Conservation (phyloP, 2,797 vertebrate genomes). For the Salmo trutta region DNA sequence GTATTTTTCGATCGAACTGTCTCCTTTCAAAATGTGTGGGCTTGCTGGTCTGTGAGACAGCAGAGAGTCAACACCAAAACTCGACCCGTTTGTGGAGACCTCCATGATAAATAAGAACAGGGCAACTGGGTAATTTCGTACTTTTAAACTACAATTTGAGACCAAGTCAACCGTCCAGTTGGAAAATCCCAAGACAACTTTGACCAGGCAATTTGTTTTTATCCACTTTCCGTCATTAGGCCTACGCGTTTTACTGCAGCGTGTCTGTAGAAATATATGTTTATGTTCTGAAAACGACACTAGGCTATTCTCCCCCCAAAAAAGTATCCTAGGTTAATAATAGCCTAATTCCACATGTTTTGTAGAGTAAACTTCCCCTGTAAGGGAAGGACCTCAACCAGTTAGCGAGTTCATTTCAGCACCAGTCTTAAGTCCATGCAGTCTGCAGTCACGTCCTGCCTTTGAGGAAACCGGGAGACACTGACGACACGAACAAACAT, state of each 20-base stretch:
- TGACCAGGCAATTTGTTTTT: not conserved
- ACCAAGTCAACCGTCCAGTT: constrained; percentile 67
- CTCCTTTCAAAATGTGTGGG: constrained; percentile 86
- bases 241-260: not conserved
- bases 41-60: constrained; percentile 92
- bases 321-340: not conserved
- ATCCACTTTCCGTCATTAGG: not conserved
- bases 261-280: not conserved
- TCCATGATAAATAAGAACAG: constrained; percentile 81
- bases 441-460: not conserved
- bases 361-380: not conserved
- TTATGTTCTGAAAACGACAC: not conserved
- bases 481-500: not conserved
- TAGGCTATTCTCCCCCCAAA: not conserved
- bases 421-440: not conserved
- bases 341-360: not conserved
- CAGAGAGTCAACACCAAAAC: constrained; percentile 96
- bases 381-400: not conserved
- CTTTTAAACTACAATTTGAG: constrained; percentile 76
- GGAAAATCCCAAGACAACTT: constrained; percentile 45
- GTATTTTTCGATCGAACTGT: constrained; percentile 84
- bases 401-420: not conserved
- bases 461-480: not conserved
- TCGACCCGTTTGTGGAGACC: constrained; percentile 89
- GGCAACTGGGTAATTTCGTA: constrained; percentile 24